Base-by-base conservation (phyloP, 2,888 invertebrate genomes). In the Cacoxenus indagator region DNA sequence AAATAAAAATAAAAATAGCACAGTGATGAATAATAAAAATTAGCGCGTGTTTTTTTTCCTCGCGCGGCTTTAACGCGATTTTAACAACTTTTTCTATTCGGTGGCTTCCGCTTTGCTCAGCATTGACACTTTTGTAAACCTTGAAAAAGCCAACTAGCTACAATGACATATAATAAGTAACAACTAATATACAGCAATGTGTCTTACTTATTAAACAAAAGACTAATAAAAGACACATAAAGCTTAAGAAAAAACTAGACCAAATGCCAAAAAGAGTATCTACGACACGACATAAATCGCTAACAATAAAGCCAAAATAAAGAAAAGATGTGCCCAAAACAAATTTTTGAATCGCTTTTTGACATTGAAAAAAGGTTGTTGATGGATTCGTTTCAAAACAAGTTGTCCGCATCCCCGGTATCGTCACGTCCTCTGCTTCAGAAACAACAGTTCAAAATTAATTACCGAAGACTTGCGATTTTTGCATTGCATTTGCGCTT, bases 41-140 rank as follows among this genome's bases (percentile, higher is more conserved):
- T 19, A 64, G 14, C 26, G 14, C 37, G 8, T 37, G 37, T 37
- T 2, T 11, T 37, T 37, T 37, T 37, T 8, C 37, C 51, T 19
- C 22, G 51, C 24, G 51, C 51, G 8, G 37, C 14, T 37, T 37
- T 37, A 4, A 51, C 17, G 19, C 22, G 6, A 51, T 51, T 51
- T 37, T 14, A 37, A 37, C 14, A 11, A 14, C 37, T 51, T 48
- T 48, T 17, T 6, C 19, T 4, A 4, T 48, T 51, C 9, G 51
- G 9, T 62, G 51, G 64, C 64, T 66, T 70, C 73, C 73, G 73
- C 67, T 73, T 24, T 59, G 14, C 27, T 29, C 8, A 72, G 61
- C 61, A 43, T 72, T 71, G 71, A 66, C 51, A 68, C 67, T 67
- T 70, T 73, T 75, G 67, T 71, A 71, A 67, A 71, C 74, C 71